phyloP scores from a whole-genome alignment of 2,888 invertebrate genomes.

The Leptogaster cylindrica region DNA sequence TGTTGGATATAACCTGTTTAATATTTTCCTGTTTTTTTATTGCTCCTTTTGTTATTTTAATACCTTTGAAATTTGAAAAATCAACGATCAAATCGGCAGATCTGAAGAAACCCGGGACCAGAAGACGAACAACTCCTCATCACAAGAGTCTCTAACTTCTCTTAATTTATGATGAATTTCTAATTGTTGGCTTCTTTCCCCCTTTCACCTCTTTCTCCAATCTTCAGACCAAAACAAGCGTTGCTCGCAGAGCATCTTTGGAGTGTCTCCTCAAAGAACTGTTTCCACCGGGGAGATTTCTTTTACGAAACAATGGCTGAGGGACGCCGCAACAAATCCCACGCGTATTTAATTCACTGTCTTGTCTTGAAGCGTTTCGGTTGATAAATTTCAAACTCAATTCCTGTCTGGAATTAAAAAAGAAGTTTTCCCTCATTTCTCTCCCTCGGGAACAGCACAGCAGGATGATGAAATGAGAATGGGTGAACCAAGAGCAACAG shows the following conservation, averaged over 20 bases:
- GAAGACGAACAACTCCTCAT: too few relatives aligned
- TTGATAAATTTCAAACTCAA: slow-evolving; percentile 34
- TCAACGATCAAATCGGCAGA: background rate
- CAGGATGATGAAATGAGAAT: too few relatives aligned
- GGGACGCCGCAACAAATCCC: slow-evolving; percentile 18
- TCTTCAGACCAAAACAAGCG: background rate
- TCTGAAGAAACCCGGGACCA: too few relatives aligned
- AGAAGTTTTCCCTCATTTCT: background rate
- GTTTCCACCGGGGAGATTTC: slow-evolving; percentile 24
- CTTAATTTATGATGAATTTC: slow-evolving; percentile 32
- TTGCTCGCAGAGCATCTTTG: background rate
- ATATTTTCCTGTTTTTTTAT: too few relatives aligned
- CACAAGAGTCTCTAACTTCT: slow-evolving; percentile 18
- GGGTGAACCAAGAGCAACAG: background rate
- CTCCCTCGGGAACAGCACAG: too few relatives aligned
- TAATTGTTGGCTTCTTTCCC: slow-evolving; percentile 6
- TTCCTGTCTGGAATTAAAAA: slow-evolving; percentile 18
- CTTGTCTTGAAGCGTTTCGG: slow-evolving; percentile 34
- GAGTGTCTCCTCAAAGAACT: slow-evolving; percentile 9
- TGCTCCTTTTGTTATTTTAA: too few relatives aligned
- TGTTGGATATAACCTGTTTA: slow-evolving; percentile 11
- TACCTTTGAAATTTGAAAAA: background rate
- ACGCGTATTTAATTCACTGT: slow-evolving; percentile 35
- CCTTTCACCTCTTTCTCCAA: background rate
- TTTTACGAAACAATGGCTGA: slow-evolving; percentile 1